phyloP scores from a whole-genome alignment of 2,113 vertebrate species.

The Actenoides lindsayi region DNA sequence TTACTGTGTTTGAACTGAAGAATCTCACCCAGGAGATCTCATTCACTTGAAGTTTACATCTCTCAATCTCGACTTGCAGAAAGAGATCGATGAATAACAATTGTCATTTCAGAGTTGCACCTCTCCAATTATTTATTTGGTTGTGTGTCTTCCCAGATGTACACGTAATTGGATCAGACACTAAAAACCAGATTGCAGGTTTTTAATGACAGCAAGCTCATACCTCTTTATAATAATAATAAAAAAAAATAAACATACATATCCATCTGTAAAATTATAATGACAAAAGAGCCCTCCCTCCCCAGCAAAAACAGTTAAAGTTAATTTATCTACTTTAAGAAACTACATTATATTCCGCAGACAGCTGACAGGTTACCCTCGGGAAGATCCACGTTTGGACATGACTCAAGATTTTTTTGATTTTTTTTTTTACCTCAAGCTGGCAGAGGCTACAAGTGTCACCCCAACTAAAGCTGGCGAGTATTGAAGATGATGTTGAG shows the following conservation, averaged over 20 bases:
- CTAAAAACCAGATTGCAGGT: conserved; percentile 80
- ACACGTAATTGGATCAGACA: conserved; percentile 87
- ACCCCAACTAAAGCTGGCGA: background rate
- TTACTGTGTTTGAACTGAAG: conserved; percentile 91
- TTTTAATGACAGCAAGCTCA: conserved; percentile 79
- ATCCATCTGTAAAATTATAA: conserved; percentile 53
- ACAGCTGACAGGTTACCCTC: conserved; percentile 54
- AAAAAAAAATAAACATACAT: conserved; percentile 25
- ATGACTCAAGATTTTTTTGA: conserved; percentile 11
- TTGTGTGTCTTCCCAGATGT: conserved; percentile 81
- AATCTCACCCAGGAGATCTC: conserved; percentile 83
- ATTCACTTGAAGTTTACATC: conserved; percentile 84
- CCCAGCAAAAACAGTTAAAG: conserved; percentile 24
- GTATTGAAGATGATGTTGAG: background rate
- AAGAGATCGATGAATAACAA: conserved; percentile 86
- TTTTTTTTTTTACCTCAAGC: conserved; percentile 17
- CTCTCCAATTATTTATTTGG: conserved; percentile 88
- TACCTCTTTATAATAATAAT: conserved; percentile 74
- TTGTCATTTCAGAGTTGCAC: conserved; percentile 78
- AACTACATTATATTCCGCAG: conserved; percentile 20
- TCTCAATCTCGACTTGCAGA: conserved; percentile 80
- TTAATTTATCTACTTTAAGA: conserved; percentile 51
- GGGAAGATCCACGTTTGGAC: conserved; percentile 44
- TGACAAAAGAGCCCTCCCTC: conserved; percentile 36
- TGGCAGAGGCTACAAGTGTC: conserved; percentile 47